Evolutionary conservation across 1,140 invertebrate species (phyloP).

Genomic region (Drosophila pallidifrons): DNA sequence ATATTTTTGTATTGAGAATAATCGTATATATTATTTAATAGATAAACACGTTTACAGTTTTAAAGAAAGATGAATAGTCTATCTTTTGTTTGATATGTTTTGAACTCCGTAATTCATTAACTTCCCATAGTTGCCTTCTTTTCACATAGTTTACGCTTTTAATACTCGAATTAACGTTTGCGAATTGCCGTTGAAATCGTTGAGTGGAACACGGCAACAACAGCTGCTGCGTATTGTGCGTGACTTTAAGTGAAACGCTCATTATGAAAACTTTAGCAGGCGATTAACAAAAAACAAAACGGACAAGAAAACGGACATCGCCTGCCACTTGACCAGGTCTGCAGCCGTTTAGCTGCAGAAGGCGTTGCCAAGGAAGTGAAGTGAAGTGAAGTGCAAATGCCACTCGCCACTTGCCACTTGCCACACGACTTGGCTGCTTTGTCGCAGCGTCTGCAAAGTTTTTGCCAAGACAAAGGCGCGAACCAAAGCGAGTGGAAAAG

Average conservation of each 20-base stretch:
- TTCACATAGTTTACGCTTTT: too few species aligned
- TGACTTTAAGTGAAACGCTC: slow-evolving; percentile 54
- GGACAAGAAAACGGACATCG: slow-evolving; percentile 3
- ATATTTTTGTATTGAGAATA: too few species aligned
- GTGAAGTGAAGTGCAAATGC: background rate
- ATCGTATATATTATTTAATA: too few species aligned
- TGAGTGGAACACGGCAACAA: background rate
- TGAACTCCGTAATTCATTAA: too few species aligned
- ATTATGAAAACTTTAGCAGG: slow-evolving; percentile 75
- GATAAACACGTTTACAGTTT: too few species aligned
- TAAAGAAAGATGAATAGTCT: too few species aligned
- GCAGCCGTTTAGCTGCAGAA: slow-evolving; percentile 2
- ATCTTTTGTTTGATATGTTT: too few species aligned
- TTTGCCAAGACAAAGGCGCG: slow-evolving; percentile 44
- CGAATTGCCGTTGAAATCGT: background rate
- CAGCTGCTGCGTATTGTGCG: slow-evolving; percentile 11
- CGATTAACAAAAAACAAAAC: slow-evolving; percentile 60
- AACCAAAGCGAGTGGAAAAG: slow-evolving; percentile 11
- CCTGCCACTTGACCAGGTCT: slow-evolving; percentile 64
- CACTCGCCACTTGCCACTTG: slow-evolving; percentile 17
- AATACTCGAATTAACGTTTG: background rate
- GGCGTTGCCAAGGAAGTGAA: background rate
- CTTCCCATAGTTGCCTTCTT: too few species aligned
- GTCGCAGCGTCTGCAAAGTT: slow-evolving; percentile 81
- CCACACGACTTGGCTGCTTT: slow-evolving; percentile 54